phyloP scores from a whole-genome alignment of 2,113 vertebrate genomes.

The Triplophysa dalaica region DNA sequence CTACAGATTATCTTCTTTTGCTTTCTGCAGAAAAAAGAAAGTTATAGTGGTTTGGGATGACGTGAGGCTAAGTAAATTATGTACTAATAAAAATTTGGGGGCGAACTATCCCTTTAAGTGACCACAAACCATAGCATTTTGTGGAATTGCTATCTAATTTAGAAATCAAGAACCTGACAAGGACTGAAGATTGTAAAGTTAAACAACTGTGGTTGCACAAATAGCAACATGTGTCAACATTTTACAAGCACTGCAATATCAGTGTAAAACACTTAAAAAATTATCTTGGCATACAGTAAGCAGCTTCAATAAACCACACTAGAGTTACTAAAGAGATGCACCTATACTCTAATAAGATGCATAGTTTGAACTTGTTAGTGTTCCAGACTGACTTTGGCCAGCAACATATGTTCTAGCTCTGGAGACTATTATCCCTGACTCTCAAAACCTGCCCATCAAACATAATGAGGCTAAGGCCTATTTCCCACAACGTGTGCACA shows the following conservation, averaged over 20 bases:
- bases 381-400: not conserved
- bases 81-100: too few relatives aligned
- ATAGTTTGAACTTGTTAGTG: not conserved
- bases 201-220: conserved; percentile 24
- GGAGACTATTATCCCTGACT: not conserved
- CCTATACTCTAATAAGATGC: not conserved
- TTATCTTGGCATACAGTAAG: conserved; percentile 11
- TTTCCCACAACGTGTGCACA: not conserved
- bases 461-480: not conserved
- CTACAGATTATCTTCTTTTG: too few relatives aligned
- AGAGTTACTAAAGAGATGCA: conserved; percentile 8
- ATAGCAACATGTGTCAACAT: conserved; percentile 12
- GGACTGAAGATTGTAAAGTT: not conserved
- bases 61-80: too few relatives aligned
- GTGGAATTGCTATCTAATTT: conserved; percentile 4
- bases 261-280: conserved; percentile 36
- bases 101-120: not conserved
- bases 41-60: too few relatives aligned
- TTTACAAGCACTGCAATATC: conserved; percentile 37
- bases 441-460: not conserved
- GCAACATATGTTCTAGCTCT: not conserved
- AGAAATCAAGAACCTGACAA: not conserved
- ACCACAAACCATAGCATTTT: conserved; percentile 12
- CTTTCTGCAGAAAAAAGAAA: too few relatives aligned
- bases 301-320: not conserved